Percentiles rank a stretch among this genome's conserved stretches.
These are phyloP conservation scores for Corvus moneduloides DNA, from an alignment of 2,113 vertebrate genomes.

Conservation along the genomic window DNA sequence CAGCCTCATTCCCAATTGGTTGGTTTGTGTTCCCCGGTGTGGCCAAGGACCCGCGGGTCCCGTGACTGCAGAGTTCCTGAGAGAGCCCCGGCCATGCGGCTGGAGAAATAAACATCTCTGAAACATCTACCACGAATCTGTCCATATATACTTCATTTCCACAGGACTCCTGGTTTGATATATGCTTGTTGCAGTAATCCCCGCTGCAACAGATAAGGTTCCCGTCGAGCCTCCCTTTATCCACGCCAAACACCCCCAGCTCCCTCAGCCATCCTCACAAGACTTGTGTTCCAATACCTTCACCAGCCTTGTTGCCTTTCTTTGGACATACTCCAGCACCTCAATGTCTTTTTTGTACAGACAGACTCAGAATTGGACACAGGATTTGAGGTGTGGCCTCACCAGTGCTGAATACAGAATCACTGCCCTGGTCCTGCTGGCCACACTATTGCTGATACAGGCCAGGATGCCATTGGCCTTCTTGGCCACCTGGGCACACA, in stretches of 20 bases:
- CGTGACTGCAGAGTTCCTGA: too few relatives aligned
- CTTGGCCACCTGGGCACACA: fast-evolving
- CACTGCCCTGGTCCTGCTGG: fast-evolving
- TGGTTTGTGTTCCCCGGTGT: too few relatives aligned
- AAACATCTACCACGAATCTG: too few relatives aligned
- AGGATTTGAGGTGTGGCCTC: neutral
- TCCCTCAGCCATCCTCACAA: neutral
- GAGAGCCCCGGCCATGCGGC: too few relatives aligned
- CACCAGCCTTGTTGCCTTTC: neutral
- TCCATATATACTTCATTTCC: too few relatives aligned
- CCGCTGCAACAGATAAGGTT: neutral
- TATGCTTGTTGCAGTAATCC: too few relatives aligned
- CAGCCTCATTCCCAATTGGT: too few relatives aligned
- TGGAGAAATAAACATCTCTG: too few relatives aligned
- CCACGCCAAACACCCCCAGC: neutral
- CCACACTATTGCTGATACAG: fast-evolving
- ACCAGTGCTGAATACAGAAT: neutral
- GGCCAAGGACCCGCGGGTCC: too few relatives aligned
- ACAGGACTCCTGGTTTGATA: too few relatives aligned
- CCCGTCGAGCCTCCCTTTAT: neutral
- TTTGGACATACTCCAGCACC: neutral
- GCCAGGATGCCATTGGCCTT: neutral
- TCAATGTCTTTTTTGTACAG: too few relatives aligned
- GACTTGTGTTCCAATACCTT: neutral
- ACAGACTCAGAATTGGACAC: neutral